Evolutionary conservation across 2,113 vertebrate species (phyloP).

Genomic region (Eidolon helvum): DNA sequence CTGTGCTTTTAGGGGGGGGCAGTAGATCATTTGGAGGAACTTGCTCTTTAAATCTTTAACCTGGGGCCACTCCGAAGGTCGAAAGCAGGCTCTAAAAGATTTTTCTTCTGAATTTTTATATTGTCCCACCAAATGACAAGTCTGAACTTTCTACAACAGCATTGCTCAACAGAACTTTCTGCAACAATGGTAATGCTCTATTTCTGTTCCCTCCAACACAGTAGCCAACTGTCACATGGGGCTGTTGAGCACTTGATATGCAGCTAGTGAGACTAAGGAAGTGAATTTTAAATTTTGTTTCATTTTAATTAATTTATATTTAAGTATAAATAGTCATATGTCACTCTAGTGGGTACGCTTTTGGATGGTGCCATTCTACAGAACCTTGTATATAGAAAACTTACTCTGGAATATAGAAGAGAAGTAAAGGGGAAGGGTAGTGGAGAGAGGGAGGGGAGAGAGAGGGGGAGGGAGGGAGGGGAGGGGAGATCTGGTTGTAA

Average conservation of each 20-base stretch:
- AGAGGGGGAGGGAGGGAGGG: accelerated
- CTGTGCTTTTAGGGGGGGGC: too few species aligned
- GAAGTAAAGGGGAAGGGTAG: not conserved
- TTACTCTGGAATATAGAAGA: not conserved
- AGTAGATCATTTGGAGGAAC: not conserved
- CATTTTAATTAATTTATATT: not conserved
- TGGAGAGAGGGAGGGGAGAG: too few species aligned
- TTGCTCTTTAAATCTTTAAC: not conserved
- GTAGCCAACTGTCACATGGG: not conserved
- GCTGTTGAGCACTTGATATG: not conserved
- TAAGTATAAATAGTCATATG: not conserved
- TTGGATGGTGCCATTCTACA: not conserved
- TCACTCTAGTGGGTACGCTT: not conserved
- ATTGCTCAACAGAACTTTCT: not conserved
- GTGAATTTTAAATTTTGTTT: not conserved
- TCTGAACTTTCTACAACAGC: not conserved
- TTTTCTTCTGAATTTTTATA: not conserved
- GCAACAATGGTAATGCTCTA: not conserved
- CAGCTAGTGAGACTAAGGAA: not conserved
- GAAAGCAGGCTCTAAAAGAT: not conserved
- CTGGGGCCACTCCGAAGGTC: not conserved
- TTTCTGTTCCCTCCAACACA: not conserved
- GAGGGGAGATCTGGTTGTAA: not conserved
- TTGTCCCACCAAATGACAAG: not conserved
- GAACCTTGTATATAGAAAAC: not conserved